A percentile compares a stretch with the other conserved stretches of the same genome.
These are phyloP conservation scores for Serinus canaria DNA, from an alignment of 2,113 vertebrate species.

Conservation along the genomic window DNA sequence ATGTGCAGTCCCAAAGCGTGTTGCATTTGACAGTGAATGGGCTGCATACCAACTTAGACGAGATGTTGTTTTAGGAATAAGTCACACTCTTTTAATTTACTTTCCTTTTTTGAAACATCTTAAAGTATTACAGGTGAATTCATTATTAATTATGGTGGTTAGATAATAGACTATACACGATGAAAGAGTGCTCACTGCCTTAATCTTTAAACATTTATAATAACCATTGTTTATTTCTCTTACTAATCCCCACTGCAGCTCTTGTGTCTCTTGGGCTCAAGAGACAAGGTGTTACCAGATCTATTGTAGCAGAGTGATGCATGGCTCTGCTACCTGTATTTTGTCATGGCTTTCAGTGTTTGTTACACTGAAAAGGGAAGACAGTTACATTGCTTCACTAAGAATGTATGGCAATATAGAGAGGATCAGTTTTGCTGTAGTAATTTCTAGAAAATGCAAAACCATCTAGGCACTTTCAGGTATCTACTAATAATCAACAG, in stretches of 20 bases:
- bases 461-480: background rate
- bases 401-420: background rate
- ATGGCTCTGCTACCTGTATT: background rate
- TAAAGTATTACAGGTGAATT: background rate
- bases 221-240: conserved; percentile 55
- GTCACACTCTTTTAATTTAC: background rate
- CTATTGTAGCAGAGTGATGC: background rate
- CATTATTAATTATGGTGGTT: background rate
- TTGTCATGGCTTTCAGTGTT: background rate
- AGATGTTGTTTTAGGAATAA: background rate
- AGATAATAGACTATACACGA: background rate
- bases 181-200: background rate
- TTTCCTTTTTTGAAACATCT: background rate
- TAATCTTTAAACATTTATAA: conserved; percentile 44
- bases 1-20: background rate
- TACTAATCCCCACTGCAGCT: conserved; percentile 24
- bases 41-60: background rate
- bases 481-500: background rate
- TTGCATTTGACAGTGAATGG: background rate
- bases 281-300: background rate
- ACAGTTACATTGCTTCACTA: background rate
- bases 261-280: background rate
- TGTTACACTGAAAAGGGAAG: background rate
- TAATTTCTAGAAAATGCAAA: background rate
- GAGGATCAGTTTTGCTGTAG: background rate